A percentile compares a stretch with the other conserved stretches of the same genome.
phyloP scores from a whole-genome alignment of 1,140 invertebrate genomes.

The Scylla paramamosain region DNA sequence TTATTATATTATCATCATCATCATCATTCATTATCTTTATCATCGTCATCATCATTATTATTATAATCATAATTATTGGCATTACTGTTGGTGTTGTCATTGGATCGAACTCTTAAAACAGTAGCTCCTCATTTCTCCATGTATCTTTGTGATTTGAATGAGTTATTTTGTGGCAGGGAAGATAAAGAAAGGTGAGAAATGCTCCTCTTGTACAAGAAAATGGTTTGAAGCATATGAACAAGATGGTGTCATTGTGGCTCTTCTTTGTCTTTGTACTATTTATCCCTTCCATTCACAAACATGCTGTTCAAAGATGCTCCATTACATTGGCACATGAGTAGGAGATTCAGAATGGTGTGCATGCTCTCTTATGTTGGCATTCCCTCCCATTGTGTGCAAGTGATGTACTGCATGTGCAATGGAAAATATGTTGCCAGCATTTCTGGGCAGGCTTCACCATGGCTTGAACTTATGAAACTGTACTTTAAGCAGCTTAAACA shows the following conservation, averaged over 20 bases:
- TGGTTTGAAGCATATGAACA: background rate
- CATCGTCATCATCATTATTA: no score
- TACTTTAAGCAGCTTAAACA: background rate
- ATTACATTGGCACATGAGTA: background rate
- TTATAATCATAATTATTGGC: no score
- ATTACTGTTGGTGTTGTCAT: background rate
- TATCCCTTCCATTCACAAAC: background rate
- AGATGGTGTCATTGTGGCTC: background rate
- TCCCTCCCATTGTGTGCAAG: background rate
- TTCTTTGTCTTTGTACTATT: background rate
- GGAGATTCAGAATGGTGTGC: background rate
- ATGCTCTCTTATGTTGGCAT: background rate
- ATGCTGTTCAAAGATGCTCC: background rate
- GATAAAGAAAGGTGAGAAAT: background rate
- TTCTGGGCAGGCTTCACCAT: background rate
- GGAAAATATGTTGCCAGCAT: background rate
- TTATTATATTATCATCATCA: no score
- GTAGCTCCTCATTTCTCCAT: background rate
- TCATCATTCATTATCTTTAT: no score
- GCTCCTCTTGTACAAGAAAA: background rate
- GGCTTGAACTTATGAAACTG: background rate
- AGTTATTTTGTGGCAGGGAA: background rate
- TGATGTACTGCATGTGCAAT: background rate
- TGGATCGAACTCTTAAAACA: background rate
- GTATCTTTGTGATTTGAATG: background rate